phyloP scores from a whole-genome alignment of 2,113 vertebrate species.

The Astur gentilis region DNA sequence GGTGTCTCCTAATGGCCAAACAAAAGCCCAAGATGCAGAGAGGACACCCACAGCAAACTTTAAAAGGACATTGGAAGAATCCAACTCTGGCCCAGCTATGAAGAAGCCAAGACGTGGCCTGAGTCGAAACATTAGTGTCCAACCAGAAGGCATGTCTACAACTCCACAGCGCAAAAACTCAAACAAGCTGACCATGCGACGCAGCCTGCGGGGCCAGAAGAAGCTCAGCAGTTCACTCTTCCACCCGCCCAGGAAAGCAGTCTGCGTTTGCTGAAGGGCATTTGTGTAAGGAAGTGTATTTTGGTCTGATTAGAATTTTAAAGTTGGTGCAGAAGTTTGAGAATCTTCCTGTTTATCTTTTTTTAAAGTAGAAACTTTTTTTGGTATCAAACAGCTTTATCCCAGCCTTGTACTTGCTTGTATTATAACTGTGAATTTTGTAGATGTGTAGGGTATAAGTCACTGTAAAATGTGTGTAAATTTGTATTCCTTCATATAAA shows the following conservation, averaged over 20 bases:
- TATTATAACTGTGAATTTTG: conserved; percentile 82
- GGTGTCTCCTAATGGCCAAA: conserved; percentile 44
- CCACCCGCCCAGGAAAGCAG: conserved; percentile 76
- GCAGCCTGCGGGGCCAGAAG: conserved; percentile 81
- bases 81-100: conserved; percentile 71
- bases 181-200: conserved; percentile 68
- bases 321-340: conserved; percentile 51
- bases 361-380: conserved; percentile 56
- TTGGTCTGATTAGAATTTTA: not conserved
- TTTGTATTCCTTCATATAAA: conserved; percentile 76
- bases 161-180: conserved; percentile 56
- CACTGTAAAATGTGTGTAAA: conserved; percentile 79
- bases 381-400: conserved; percentile 69
- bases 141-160: conserved; percentile 25
- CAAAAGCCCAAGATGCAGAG: conserved; percentile 73
- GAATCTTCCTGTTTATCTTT: not conserved
- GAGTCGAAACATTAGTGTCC: conserved; percentile 23
- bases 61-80: conserved; percentile 80
- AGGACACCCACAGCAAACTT: conserved; percentile 67
- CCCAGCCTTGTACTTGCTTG: conserved; percentile 70
- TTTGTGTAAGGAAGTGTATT: not conserved
- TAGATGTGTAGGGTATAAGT: conserved; percentile 75
- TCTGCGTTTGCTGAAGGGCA: conserved; percentile 76
- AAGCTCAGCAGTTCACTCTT: conserved; percentile 73
- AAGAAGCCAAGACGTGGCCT: conserved; percentile 73